Evolutionary conservation across 2,888 invertebrate species (phyloP), one percentile per base, ranked within the genome.

Genomic region (Caenorhabditis plicata): DNA sequence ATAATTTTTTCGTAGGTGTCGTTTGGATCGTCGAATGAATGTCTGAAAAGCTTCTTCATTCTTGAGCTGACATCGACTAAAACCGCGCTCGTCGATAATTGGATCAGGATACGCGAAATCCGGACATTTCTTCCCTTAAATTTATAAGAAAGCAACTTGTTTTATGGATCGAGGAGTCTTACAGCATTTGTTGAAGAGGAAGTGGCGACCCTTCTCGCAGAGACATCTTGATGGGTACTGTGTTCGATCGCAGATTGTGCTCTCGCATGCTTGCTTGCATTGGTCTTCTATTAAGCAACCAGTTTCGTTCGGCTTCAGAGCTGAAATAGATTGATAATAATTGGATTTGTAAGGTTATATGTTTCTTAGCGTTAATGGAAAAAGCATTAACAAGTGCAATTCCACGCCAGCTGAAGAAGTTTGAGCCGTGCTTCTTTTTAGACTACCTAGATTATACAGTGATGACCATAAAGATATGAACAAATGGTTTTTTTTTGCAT

Each of bases 171-270:
- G 23, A 17, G 11, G 33, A 11, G 11, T 40, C 77, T 74, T 32
- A 76, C 78, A 78, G 51, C 78, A 78, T 49, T 77, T 77, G 49
- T 73, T 74, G 61, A 78, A 78, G 17, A 78, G 56, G 49, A 76
- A 77, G 39, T 78, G 77, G 32, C 68, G 50, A 17, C 74, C 77
- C 31, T 63, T 53, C 36, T 74, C 71, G 58, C 78, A 78, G 26
- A 75, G 68, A 54, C 78, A 78, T 39, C 74, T 56, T 4, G 68
- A 67, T 20, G 66, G 63, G 19, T 31, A 52, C 23, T 58, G 56
- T 7, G 64, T 49, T 47, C 47, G 36, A 45, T 75, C 75, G 40
- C 78, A 78, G 25, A 73, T 66, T 8, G 75, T 76, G n/a, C 74
- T 69, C 22, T 73, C 74, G 36, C 78, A 78, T 13, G 77, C 75